These are phyloP conservation scores for Xyrauchen texanus DNA, from an alignment of 2,113 vertebrate genomes.

Conservation along the genomic window DNA sequence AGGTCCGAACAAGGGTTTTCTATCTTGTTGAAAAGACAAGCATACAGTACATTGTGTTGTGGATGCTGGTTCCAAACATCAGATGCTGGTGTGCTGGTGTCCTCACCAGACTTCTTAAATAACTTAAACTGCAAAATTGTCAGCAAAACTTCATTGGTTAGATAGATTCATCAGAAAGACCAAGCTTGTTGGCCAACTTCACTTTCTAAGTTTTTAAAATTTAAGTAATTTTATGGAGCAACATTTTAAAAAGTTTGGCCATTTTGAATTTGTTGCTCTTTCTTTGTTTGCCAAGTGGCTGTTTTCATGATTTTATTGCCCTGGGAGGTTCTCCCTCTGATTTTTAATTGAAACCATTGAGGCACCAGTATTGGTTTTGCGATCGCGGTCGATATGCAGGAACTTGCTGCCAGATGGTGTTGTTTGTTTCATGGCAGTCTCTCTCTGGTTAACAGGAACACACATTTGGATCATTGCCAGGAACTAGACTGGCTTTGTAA, in stretches of 20 bases:
- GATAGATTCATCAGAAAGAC: constrained; percentile 5
- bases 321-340: constrained; percentile 43
- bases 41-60: too few species aligned
- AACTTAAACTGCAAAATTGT: not conserved
- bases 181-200: too few species aligned
- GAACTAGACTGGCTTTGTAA: constrained; percentile 51
- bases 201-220: too few species aligned
- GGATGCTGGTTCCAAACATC: too few species aligned
- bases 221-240: constrained; percentile 39
- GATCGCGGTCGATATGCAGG: constrained; percentile 52
- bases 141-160: constrained; percentile 50
- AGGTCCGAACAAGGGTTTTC: too few species aligned
- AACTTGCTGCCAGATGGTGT: constrained; percentile 65
- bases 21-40: too few species aligned
- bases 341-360: constrained; percentile 68
- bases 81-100: too few species aligned
- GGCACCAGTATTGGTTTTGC: constrained; percentile 61
- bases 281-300: constrained; percentile 66
- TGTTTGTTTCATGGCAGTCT: constrained; percentile 62
- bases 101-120: too few species aligned
- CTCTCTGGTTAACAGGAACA: constrained; percentile 45
- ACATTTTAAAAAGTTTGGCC: constrained; percentile 49
- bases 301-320: constrained; percentile 60
- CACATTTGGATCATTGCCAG: constrained; percentile 34
- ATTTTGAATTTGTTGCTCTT: constrained; percentile 53